These are phyloP conservation scores for Caenorhabditis imperialis DNA, from an alignment of 2,888 invertebrate species.

Conservation along the genomic window DNA sequence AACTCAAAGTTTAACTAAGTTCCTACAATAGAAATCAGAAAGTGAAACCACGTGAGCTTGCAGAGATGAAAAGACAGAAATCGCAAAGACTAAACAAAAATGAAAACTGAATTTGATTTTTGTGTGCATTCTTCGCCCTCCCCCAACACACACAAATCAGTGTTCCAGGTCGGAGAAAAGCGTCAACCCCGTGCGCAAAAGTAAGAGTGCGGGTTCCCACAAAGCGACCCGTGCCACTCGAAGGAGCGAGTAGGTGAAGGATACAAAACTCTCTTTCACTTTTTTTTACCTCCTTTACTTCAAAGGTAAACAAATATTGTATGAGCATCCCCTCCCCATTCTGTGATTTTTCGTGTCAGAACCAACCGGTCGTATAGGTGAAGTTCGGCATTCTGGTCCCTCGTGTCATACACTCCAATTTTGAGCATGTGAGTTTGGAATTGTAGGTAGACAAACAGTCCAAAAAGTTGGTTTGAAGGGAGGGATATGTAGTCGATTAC, in stretches of 20 bases:
- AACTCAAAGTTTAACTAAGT: too few species aligned
- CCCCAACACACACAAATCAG: slow-evolving; percentile 13
- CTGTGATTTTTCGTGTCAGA: slow-evolving; percentile 24
- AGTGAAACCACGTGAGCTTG: too few species aligned
- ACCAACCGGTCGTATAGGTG: slow-evolving; percentile 59
- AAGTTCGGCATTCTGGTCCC: slow-evolving; percentile 46
- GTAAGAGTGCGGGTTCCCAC: slow-evolving; percentile 14
- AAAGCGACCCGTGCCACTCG: slow-evolving; percentile 40
- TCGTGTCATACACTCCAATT: slow-evolving; percentile 17
- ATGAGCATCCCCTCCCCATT: slow-evolving; percentile 46
- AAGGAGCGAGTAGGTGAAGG: slow-evolving; percentile 33
- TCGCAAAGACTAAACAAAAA: too few species aligned
- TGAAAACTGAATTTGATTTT: too few species aligned
- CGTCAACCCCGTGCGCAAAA: slow-evolving; percentile 9
- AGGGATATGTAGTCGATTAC: slow-evolving; percentile 29
- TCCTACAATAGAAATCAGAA: too few species aligned
- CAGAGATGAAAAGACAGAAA: too few species aligned
- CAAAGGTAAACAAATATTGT: slow-evolving; percentile 56
- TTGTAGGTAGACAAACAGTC: not conserved
- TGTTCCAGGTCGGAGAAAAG: slow-evolving; percentile 32
- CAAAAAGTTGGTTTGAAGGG: slow-evolving; percentile 10
- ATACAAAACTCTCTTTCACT: slow-evolving; percentile 26
- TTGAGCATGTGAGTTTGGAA: slow-evolving; percentile 17
- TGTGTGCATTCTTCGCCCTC: not conserved
- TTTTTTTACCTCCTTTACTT: slow-evolving; percentile 10